phyloP scores from a whole-genome alignment of 2,888 invertebrate genomes.

The Melolontha melolontha region DNA sequence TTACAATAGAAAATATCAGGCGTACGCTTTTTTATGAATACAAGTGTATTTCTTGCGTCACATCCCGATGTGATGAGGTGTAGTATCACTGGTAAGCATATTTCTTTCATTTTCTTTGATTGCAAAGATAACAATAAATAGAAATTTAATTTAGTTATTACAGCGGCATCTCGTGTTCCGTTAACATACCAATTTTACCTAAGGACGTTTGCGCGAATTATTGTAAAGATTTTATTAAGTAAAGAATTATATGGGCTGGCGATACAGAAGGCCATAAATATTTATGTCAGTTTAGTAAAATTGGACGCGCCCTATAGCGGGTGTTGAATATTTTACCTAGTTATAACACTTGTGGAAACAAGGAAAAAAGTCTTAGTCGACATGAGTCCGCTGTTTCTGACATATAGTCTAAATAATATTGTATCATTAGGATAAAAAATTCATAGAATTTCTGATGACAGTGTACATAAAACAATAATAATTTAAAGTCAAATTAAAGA shows the following conservation, averaged over 20 bases:
- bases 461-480: too few relatives aligned
- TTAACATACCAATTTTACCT: conserved; percentile 35
- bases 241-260: conserved; percentile 51
- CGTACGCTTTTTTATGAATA: too few relatives aligned
- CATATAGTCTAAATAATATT: too few relatives aligned
- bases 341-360: too few relatives aligned
- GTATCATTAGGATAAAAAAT: too few relatives aligned
- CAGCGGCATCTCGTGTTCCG: conserved; percentile 28
- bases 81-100: conserved; percentile 23
- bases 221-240: conserved; percentile 34
- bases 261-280: conserved; percentile 45
- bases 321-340: too few relatives aligned
- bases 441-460: too few relatives aligned
- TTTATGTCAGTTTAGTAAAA: conserved; percentile 47
- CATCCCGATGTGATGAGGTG: conserved; percentile 40
- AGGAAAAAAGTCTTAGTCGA: too few relatives aligned
- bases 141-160: conserved; percentile 12
- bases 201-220: conserved; percentile 29
- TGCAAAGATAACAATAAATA: conserved; percentile 34
- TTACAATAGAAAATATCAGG: too few relatives aligned
- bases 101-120: conserved; percentile 20
- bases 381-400: too few relatives aligned
- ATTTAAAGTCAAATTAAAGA: too few relatives aligned
- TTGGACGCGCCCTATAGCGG: too few relatives aligned
- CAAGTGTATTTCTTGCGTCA: conserved; percentile 16